phyloP scores from a whole-genome alignment of 2,888 invertebrate species.

The Catocala nupta region DNA sequence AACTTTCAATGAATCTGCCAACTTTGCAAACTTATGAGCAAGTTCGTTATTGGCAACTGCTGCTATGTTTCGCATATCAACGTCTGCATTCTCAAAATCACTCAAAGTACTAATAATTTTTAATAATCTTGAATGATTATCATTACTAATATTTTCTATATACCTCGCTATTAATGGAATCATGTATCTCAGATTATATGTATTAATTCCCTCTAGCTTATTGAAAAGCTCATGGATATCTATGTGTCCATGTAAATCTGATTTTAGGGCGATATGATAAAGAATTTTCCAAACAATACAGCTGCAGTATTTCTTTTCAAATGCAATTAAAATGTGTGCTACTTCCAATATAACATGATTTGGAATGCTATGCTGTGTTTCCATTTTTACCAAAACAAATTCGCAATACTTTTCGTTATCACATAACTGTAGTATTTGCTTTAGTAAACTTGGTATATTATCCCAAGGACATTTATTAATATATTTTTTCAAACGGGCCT shows the following conservation, averaged over 20 bases:
- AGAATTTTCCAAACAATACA: slow-evolving; percentile 69
- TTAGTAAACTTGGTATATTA: slow-evolving; percentile 58
- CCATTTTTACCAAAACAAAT: slow-evolving; percentile 61
- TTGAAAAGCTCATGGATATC: slow-evolving; percentile 48
- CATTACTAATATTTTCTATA: slow-evolving; percentile 39
- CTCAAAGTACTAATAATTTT: slow-evolving; percentile 62
- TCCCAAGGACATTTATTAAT: slow-evolving; percentile 59
- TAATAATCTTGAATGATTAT: slow-evolving; percentile 54
- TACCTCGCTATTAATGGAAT: slow-evolving; percentile 70
- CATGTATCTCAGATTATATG: slow-evolving; percentile 69
- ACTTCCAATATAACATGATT: slow-evolving; percentile 54
- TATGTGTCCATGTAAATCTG: slow-evolving; percentile 44
- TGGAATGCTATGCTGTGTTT: slow-evolving; percentile 45
- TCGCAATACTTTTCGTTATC: slow-evolving; percentile 67
- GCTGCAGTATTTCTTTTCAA: slow-evolving; percentile 56
- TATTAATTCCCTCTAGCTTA: slow-evolving; percentile 43
- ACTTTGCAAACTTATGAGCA: slow-evolving; percentile 55
- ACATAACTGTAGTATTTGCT: slow-evolving; percentile 55
- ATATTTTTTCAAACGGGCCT: slow-evolving; percentile 59
- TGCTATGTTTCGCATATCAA: slow-evolving; percentile 75
- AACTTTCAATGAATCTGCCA: slow-evolving; percentile 66
- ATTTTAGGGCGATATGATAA: slow-evolving; percentile 65
- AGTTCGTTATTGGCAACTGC: slow-evolving; percentile 77
- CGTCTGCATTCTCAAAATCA: slow-evolving; percentile 69
- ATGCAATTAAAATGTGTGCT: slow-evolving; percentile 56